phyloP scores from a whole-genome alignment of 2,113 vertebrate species.

The Heloderma charlesbogerti region DNA sequence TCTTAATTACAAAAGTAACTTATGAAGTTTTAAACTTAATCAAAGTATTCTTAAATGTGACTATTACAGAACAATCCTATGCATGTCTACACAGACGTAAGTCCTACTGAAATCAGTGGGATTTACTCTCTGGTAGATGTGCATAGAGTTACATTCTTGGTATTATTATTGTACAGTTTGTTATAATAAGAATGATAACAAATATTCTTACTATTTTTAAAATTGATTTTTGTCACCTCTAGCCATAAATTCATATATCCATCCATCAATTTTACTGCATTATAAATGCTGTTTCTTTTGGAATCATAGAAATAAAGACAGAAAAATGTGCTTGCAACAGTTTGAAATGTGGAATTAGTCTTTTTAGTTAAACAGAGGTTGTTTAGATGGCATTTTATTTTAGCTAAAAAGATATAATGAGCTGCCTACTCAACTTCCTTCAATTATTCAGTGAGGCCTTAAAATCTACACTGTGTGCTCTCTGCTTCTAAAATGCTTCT shows the following conservation, averaged over 20 bases:
- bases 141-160: too few species aligned
- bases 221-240: neutral
- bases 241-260: neutral
- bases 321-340: neutral
- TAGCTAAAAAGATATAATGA: slow-evolving; percentile 1
- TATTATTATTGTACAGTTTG: neutral
- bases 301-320: neutral
- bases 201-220: neutral
- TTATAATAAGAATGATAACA: neutral
- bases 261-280: neutral
- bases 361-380: slow-evolving; percentile 9
- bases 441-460: neutral
- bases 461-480: neutral
- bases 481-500: neutral
- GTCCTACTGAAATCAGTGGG: too few species aligned
- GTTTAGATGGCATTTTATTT: slow-evolving; percentile 13
- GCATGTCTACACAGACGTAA: too few species aligned
- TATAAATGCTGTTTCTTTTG: neutral
- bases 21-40: too few species aligned
- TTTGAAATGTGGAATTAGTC: slow-evolving; percentile 7
- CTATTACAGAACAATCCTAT: neutral
- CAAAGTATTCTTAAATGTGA: neutral
- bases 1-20: slow-evolving; percentile 22
- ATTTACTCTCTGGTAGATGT: too few species aligned
- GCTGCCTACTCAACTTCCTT: neutral